These are phyloP conservation scores for Calameuta pallipes DNA, from an alignment of 2,888 invertebrate species.

Conservation along the genomic window DNA sequence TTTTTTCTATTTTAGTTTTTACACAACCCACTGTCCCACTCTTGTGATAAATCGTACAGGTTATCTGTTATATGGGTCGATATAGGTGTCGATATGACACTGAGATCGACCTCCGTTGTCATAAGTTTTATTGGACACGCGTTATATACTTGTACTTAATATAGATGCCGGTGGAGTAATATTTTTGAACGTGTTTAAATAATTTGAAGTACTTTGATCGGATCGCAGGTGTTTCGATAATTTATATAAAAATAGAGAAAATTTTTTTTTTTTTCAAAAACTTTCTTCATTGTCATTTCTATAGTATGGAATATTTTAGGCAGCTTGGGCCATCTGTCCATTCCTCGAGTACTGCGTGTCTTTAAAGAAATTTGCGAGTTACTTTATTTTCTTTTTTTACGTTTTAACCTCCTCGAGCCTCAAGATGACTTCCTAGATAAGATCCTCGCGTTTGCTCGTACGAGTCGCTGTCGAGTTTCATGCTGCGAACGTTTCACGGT, in stretches of 20 bases:
- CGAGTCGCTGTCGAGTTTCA: not conserved
- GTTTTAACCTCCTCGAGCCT: not conserved
- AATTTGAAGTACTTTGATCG: not conserved
- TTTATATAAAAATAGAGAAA: not conserved
- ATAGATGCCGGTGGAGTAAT: not conserved
- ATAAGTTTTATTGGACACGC: not conserved
- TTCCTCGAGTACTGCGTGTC: not conserved
- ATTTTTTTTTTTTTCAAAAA: not conserved
- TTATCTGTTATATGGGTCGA: not conserved
- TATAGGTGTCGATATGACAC: not conserved
- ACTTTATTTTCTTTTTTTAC: not conserved
- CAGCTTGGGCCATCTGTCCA: not conserved
- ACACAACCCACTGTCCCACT: not conserved
- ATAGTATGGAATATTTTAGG: not conserved
- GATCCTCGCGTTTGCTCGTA: not conserved
- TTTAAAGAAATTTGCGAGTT: not conserved
- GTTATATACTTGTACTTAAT: not conserved
- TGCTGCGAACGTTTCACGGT: constrained; percentile 4
- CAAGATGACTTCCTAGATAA: constrained; percentile 3
- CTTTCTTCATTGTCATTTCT: not conserved
- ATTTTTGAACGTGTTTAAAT: not conserved
- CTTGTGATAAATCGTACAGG: not conserved
- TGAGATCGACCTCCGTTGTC: not conserved
- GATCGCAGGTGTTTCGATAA: not conserved
- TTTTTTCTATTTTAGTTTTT: not conserved